Base-by-base conservation (phyloP, 2,888 invertebrate species). In the Brachypalpus laphriformis region DNA sequence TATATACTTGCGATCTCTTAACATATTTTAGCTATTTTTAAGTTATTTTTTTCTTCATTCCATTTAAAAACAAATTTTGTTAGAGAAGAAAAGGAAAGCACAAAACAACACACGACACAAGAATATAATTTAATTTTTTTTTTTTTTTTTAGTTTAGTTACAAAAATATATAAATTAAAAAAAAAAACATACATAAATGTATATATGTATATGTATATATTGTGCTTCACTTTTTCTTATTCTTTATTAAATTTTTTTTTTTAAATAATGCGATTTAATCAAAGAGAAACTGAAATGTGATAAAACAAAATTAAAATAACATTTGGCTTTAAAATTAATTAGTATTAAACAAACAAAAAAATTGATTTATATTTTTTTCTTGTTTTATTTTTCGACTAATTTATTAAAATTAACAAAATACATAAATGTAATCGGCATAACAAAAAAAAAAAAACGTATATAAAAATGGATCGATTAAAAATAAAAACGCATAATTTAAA, bases 281-380 rank as follows among this genome's bases (percentile, higher is more conserved):
- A 86, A 86, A 83, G 83, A 83, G 83, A 85, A 86, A 87, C 83
- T 75, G 86, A 87, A 87, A 81, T 81, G 75, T 87, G 86, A 82
- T 87, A 80, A 87, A 80, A 75, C 71, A 78, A 87, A 86, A 78
- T 77, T 87, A 31, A 68, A 71, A 76, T 57, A 74, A 80, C 45
- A 75, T 75, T 81, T 81, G 81, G 80, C 78, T 76, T 85, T 77
- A 81, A 76, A 74, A 80, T 76, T 78, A 61, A 75, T 75, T 87
- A 87, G 87, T 85, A 82, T 82, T 85, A 77, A 54, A 77, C 31
- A 42, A 57, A 68, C 83, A 14, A 45, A 28, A 72, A 59, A 49
- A 47, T 51, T 49, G 20, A 28, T 77, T 68, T 54, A 57, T 74
- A 56, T 78, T 75, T 78, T 28, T 59, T 63, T 61, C 49, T 85